Conservation (phyloP, 2,797 vertebrate genomes). For the Crypturellus tataupa region DNA sequence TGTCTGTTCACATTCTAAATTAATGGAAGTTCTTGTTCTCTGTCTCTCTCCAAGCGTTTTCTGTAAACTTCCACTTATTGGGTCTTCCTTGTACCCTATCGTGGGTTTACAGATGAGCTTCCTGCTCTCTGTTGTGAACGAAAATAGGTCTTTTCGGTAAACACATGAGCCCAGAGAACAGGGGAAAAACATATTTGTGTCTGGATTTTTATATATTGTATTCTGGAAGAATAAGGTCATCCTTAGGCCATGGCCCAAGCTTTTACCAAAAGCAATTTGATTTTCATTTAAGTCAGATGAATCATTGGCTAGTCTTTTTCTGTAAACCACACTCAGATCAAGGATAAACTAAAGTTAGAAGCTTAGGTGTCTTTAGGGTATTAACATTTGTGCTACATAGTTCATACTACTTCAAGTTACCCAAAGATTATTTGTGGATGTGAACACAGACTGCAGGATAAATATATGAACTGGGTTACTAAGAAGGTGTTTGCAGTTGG, state of each 20-base stretch:
- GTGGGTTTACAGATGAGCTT: not conserved
- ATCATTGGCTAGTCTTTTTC: constrained; percentile 7
- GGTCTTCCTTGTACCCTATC: not conserved
- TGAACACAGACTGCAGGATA: not conserved
- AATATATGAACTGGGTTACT: not conserved
- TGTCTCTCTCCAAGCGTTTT: not conserved
- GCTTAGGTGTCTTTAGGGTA: not conserved
- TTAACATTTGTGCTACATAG: not conserved
- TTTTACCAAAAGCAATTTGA: constrained; percentile 36
- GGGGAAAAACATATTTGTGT: not conserved
- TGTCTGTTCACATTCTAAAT: not conserved
- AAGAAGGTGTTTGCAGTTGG: not conserved
- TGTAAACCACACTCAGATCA: constrained; percentile 1
- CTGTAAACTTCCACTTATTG: not conserved
- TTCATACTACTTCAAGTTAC: not conserved
- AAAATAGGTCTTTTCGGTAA: not conserved
- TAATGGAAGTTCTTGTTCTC: not conserved
- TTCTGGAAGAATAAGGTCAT: constrained; percentile 35
- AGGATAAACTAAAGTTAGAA: not conserved
- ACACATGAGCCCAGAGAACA: not conserved
- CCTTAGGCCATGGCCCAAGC: not conserved
- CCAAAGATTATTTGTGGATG: not conserved
- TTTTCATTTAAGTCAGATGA: constrained; percentile 43
- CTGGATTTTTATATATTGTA: not conserved
- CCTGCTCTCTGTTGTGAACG: not conserved